phyloP scores from a whole-genome alignment of 1,140 invertebrate species.

The Sminthurinus signatus region DNA sequence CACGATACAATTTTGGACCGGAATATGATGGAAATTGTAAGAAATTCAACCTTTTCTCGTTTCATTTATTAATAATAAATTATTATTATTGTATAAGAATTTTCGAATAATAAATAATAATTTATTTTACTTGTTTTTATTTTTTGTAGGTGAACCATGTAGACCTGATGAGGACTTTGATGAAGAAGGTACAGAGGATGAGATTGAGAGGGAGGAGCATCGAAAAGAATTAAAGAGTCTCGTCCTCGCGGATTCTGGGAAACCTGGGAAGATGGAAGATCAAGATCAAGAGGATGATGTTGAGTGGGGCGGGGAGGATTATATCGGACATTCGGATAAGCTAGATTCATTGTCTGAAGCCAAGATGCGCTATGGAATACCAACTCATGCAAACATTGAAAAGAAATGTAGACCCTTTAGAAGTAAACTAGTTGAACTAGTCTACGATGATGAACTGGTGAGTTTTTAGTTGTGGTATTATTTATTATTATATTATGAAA shows the following conservation, averaged over 20 bases:
- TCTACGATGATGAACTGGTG: conserved; percentile 15
- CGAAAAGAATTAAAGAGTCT: background rate
- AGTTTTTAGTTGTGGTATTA: background rate
- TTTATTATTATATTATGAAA: background rate
- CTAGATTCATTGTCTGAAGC: background rate
- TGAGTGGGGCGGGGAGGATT: conserved; percentile 7
- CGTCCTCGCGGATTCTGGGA: background rate
- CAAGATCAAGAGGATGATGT: conserved; percentile 14
- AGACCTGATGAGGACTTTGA: background rate
- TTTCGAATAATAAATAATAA: no score
- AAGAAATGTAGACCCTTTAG: conserved; percentile 18
- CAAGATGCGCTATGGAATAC: conserved; percentile 23
- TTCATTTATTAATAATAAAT: background rate
- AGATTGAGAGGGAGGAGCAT: background rate
- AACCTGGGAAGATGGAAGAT: background rate
- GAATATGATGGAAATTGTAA: no score
- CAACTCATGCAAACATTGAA: conserved; percentile 14
- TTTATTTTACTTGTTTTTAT: no score
- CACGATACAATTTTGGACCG: no score
- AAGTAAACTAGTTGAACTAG: conserved; percentile 17
- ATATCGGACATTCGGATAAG: background rate
- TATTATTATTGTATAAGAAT: background rate
- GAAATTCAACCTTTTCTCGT: no score
- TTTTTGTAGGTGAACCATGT: conserved; percentile 7
- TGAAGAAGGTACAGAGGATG: background rate